Evolutionary conservation across 2,888 invertebrate genomes (phyloP).

Genomic region (Caenorhabditis panamensis): DNA sequence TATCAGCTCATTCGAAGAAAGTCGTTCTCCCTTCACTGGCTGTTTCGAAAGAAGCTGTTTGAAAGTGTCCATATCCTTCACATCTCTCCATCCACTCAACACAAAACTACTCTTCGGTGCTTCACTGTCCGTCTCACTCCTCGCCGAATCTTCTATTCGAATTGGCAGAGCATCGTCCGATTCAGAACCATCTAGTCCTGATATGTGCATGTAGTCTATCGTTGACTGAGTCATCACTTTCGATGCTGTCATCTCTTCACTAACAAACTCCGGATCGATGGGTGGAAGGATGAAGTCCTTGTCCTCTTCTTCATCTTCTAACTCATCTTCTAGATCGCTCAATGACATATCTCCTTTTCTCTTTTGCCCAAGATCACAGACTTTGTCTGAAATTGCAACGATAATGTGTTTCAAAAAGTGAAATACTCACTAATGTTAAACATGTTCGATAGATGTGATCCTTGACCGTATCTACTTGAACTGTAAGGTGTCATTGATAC

Average conservation of each 20-base stretch:
- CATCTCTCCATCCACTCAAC: slow-evolving; percentile 65
- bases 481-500: slow-evolving; percentile 69
- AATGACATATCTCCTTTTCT: slow-evolving; percentile 2
- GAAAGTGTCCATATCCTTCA: slow-evolving; percentile 47
- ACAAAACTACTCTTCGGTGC: slow-evolving; percentile 64
- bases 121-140: slow-evolving; percentile 60
- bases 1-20: slow-evolving; percentile 14
- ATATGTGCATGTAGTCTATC: slow-evolving; percentile 78
- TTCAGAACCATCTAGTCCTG: slow-evolving; percentile 75
- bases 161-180: slow-evolving; percentile 47
- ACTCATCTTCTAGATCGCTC: slow-evolving; percentile 43
- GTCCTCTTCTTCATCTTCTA: slow-evolving; percentile 72
- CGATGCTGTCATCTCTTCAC: slow-evolving; percentile 54
- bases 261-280: slow-evolving; percentile 49
- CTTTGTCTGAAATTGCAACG: slow-evolving; percentile 40
- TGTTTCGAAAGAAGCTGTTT: slow-evolving; percentile 48
- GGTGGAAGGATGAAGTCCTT: slow-evolving; percentile 70
- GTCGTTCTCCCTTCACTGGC: slow-evolving; percentile 41
- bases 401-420: neutral
- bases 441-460: slow-evolving; percentile 61
- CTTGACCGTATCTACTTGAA: slow-evolving; percentile 73
- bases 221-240: slow-evolving; percentile 73
- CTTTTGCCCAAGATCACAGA: slow-evolving; percentile 36
- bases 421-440: slow-evolving; percentile 48
- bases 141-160: slow-evolving; percentile 34